A percentile compares a stretch with the other conserved stretches of the same genome.
phyloP scores from a whole-genome alignment of 2,888 invertebrate genomes.

The Gibbula magus region DNA sequence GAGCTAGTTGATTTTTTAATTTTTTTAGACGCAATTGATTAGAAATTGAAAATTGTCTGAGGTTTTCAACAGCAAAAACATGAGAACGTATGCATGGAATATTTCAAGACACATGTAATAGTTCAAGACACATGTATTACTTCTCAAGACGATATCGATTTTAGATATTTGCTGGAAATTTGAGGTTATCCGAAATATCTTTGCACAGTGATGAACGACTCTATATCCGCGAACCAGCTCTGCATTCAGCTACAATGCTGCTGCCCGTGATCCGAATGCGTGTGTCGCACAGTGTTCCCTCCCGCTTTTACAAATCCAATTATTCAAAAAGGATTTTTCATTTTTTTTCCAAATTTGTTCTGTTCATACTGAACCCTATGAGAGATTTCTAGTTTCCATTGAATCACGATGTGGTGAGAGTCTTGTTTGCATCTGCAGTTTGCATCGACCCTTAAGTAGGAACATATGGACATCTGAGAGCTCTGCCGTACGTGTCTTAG shows the following conservation, averaged over 20 bases:
- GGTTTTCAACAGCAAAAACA: background rate
- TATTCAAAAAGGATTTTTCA: background rate
- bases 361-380: background rate
- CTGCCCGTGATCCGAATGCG: background rate
- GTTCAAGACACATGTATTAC: background rate
- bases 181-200: background rate
- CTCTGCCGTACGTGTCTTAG: too few relatives aligned
- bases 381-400: background rate
- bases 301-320: conserved; percentile 3
- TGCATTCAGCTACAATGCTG: background rate
- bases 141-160: background rate
- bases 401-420: background rate
- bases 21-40: background rate
- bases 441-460: too few relatives aligned
- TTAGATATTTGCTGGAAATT: background rate
- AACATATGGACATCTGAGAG: too few relatives aligned
- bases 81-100: background rate
- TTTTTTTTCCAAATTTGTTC: background rate
- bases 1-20: background rate
- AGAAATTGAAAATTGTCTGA: background rate
- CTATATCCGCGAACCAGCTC: background rate
- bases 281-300: background rate
- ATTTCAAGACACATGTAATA: background rate
- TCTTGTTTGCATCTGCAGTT: too few relatives aligned
- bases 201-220: background rate